Conservation (phyloP, 53 echinoderm and acorn worm genomes). For the Arbacia lixula region DNA sequence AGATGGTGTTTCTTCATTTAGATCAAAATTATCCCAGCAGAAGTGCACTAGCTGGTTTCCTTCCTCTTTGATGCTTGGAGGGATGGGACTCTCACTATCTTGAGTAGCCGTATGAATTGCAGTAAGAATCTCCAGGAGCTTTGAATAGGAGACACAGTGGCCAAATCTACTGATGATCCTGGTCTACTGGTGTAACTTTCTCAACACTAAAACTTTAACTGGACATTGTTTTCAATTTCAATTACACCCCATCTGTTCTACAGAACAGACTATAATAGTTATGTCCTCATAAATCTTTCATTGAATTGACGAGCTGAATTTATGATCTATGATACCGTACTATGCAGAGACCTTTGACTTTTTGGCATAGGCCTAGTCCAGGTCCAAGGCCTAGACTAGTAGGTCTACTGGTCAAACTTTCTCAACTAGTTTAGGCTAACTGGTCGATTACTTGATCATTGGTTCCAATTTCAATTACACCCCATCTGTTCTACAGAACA, state of each 20-base stretch:
- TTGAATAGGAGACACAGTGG: slow-evolving; percentile 64
- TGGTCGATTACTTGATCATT: slow-evolving; percentile 6
- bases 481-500: too few relatives aligned
- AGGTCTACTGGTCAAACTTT: slow-evolving; percentile 14
- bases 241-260: too few relatives aligned
- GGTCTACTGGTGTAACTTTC: slow-evolving; percentile 12
- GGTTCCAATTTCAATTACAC: background rate
- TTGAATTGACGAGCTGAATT: too few relatives aligned
- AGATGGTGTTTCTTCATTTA: slow-evolving; percentile 68
- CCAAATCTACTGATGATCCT: slow-evolving; percentile 56
- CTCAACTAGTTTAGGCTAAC: background rate
- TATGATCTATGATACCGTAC: too few relatives aligned
- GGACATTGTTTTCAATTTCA: slow-evolving; percentile 3
- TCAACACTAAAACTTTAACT: slow-evolving; percentile 26
- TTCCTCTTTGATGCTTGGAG: slow-evolving; percentile 55
- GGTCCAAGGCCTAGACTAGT: too few relatives aligned
- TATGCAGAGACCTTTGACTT: too few relatives aligned
- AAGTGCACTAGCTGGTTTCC: slow-evolving; percentile 61
- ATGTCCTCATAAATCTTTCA: too few relatives aligned
- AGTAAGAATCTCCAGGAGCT: slow-evolving; percentile 58
- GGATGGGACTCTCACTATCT: slow-evolving; percentile 29
- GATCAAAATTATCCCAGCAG: slow-evolving; percentile 69
- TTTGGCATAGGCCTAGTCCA: slow-evolving; percentile 15
- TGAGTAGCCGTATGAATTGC: slow-evolving; percentile 37
- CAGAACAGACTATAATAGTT: too few relatives aligned